Conservation (phyloP, 2,113 vertebrate species). For the Salvelinus namaycush region DNA sequence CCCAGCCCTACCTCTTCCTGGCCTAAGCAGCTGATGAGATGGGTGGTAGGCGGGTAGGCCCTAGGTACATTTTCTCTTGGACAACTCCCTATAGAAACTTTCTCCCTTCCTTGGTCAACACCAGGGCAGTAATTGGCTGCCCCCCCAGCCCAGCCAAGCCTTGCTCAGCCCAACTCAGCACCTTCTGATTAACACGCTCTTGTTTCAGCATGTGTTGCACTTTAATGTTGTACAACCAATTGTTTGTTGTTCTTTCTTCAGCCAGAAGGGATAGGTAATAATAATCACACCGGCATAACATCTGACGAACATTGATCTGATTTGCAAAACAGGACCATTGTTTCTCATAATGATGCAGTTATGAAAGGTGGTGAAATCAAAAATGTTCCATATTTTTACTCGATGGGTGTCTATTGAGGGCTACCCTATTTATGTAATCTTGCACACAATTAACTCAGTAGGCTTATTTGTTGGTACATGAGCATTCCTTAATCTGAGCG, state of each 20-base stretch:
- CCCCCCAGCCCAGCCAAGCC: constrained; percentile 43
- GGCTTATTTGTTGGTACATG: no score
- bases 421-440: no score
- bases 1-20: no score
- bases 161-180: constrained; percentile 62
- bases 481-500: no score
- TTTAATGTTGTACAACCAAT: constrained; percentile 76
- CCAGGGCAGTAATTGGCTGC: constrained; percentile 62
- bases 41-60: no score
- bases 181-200: constrained; percentile 44
- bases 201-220: constrained; percentile 71
- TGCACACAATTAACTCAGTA: no score
- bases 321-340: background rate
- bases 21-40: no score
- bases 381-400: no score
- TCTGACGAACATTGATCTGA: no score
- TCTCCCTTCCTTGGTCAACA: constrained; percentile 59
- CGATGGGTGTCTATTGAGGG: no score
- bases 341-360: background rate
- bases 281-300: no score
- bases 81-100: background rate
- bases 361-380: background rate
- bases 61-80: background rate
- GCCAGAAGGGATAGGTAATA: constrained; percentile 7
- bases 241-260: background rate